phyloP scores from a whole-genome alignment of 1,140 invertebrate species.

The Sitobion miscanthi region DNA sequence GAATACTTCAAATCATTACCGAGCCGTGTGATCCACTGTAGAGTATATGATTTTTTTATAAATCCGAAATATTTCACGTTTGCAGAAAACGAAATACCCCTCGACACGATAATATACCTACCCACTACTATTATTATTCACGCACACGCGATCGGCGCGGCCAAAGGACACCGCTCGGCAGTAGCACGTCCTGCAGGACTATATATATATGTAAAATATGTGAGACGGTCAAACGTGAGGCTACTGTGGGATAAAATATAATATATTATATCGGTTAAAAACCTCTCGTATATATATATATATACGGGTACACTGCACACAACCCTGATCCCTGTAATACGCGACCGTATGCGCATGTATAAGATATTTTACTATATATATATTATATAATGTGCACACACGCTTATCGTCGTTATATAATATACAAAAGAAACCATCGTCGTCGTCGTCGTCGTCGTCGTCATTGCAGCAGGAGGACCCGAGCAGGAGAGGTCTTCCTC shows the following conservation, averaged over 20 bases:
- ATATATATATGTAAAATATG: neutral
- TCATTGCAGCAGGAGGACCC: neutral
- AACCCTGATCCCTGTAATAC: neutral
- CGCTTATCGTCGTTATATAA: neutral
- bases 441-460: neutral
- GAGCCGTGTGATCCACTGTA: neutral
- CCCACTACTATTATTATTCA: neutral
- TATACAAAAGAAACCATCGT: conserved; percentile 34
- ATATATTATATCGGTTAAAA: conserved; percentile 46
- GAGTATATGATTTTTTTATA: neutral
- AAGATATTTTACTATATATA: conserved; percentile 11
- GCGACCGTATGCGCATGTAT: neutral
- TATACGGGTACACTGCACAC: neutral
- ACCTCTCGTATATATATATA: neutral
- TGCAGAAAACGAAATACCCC: neutral
- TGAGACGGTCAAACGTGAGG: neutral
- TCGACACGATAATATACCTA: neutral
- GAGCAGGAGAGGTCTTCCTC: neutral
- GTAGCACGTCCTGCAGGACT: neutral
- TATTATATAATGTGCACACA: neutral
- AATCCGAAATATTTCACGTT: neutral
- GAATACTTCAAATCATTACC: no score
- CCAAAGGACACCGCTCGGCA: neutral
- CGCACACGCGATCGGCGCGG: neutral
- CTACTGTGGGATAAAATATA: conserved; percentile 26